A percentile compares a stretch with the other conserved stretches of the same genome.
Conservation (phyloP, 2,113 vertebrate genomes). For the mouse (Mus musculus) region GRCm39 chr5:136591501-136592000, state of each 20-base stretch:
- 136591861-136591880: not conserved
- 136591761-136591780: not conserved
- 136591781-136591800: not conserved
- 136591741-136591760: not conserved
- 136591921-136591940: not conserved
- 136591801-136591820: conserved; percentile 5
- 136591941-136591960: conserved; percentile 25
- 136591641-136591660: not conserved
- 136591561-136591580: conserved; percentile 50
- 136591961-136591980: conserved; percentile 15
- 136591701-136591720: not conserved
- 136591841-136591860: conserved; percentile 22
- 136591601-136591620: not conserved
- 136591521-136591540: not conserved
- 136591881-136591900: not conserved
- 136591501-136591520: conserved; percentile 75
- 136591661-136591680: not conserved
- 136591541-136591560: conserved; percentile 45
- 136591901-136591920: not conserved
- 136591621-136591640: not conserved
- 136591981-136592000: not conserved
- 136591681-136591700: not conserved
- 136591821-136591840: not conserved
- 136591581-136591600: not conserved
- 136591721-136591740: not conserved